Conservation (phyloP, 2,113 vertebrate genomes). For the Hypocryptadius cinnamomeus region DNA sequence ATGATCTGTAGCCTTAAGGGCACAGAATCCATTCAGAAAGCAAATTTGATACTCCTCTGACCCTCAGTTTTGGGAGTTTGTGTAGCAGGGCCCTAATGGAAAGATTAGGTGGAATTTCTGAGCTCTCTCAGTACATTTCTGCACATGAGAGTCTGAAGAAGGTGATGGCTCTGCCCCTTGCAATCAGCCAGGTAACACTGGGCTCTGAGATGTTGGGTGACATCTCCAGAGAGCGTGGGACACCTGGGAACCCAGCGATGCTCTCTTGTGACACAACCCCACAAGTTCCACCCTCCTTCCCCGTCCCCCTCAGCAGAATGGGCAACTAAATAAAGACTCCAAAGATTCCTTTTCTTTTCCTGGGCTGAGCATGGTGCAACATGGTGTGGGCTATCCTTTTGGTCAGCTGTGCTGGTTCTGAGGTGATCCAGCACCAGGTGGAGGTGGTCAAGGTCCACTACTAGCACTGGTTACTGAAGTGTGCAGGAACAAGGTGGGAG, state of each 20-base stretch:
- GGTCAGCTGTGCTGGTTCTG: background rate
- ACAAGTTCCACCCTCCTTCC: fast-evolving
- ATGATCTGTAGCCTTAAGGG: background rate
- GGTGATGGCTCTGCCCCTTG: background rate
- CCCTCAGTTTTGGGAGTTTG: background rate
- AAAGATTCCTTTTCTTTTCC: background rate
- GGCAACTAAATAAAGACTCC: background rate
- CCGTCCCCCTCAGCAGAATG: background rate
- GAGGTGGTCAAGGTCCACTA: too few species aligned
- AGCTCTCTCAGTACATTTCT: background rate
- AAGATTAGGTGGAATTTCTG: background rate
- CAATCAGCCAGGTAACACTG: background rate
- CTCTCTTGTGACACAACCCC: background rate
- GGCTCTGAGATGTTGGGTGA: background rate
- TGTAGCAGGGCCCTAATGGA: background rate
- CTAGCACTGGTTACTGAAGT: background rate
- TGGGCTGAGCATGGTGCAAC: background rate
- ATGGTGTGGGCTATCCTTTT: fast-evolving
- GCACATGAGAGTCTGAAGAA: background rate
- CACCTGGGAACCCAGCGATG: background rate
- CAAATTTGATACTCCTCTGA: background rate
- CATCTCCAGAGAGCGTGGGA: background rate
- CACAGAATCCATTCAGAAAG: conserved; percentile 13
- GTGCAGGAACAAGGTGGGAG: background rate
- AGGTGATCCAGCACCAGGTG: background rate